phyloP scores from a whole-genome alignment of 2,113 vertebrate genomes.

The Sterrhoptilus dennistouni region DNA sequence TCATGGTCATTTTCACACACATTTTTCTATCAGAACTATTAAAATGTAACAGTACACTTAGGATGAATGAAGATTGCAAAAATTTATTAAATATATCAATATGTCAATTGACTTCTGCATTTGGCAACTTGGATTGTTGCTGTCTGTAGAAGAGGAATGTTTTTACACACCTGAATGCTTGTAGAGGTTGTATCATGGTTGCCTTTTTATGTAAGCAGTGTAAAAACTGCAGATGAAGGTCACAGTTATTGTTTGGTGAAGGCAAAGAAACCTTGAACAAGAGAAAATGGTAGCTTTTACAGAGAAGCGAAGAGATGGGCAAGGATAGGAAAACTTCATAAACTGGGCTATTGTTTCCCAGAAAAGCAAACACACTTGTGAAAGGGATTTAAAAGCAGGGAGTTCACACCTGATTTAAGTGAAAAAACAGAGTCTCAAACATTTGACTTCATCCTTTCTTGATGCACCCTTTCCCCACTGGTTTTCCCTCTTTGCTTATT shows the following conservation, averaged over 20 bases:
- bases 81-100: not conserved
- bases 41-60: not conserved
- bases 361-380: not conserved
- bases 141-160: not conserved
- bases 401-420: not conserved
- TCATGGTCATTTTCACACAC: not conserved
- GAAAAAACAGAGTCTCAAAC: not conserved
- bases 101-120: rapidly evolving
- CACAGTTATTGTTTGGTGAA: not conserved
- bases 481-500: not conserved
- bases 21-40: not conserved
- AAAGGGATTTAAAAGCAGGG: not conserved
- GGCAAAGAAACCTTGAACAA: not conserved
- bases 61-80: not conserved
- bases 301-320: not conserved
- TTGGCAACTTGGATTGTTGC: not conserved
- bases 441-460: not conserved
- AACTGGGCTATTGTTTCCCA: not conserved
- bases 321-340: not conserved
- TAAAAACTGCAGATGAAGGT: not conserved
- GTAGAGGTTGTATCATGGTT: not conserved
- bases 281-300: not conserved
- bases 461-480: not conserved
- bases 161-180: not conserved
- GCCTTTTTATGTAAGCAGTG: not conserved